Percentiles rank a stretch among this genome's conserved stretches.
phyloP scores from a whole-genome alignment of 1,140 invertebrate species.

The Liolophura sinensis region DNA sequence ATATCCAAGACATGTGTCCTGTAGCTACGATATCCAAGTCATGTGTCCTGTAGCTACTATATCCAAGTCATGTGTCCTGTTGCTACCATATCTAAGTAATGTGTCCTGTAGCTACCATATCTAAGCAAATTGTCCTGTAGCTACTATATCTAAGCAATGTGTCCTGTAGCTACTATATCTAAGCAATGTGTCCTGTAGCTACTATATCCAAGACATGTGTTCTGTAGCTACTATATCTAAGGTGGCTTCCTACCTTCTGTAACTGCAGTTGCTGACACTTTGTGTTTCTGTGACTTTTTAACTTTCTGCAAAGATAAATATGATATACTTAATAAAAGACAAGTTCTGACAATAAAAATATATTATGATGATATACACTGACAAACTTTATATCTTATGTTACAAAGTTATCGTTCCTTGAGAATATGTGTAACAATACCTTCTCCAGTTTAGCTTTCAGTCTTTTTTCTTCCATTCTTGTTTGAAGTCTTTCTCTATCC shows the following conservation, averaged over 20 bases:
- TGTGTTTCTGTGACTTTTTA: slow-evolving; percentile 62
- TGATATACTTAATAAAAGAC: background rate
- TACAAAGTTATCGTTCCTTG: background rate
- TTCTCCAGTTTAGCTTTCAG: slow-evolving; percentile 72
- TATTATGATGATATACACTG: background rate
- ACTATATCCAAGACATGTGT: no score
- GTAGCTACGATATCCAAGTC: no score
- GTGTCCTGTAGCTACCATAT: no score
- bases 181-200: no score
- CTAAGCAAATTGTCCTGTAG: no score
- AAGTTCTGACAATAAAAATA: background rate
- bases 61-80: no score
- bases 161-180: no score
- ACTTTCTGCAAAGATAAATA: slow-evolving; percentile 50
- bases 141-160: no score
- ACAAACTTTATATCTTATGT: background rate
- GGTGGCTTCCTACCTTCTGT: slow-evolving; percentile 10
- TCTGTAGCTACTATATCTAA: no score
- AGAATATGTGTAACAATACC: slow-evolving; percentile 8
- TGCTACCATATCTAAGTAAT: no score
- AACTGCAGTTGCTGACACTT: slow-evolving; percentile 20
- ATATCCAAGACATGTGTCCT: no score
- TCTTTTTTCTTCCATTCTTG: slow-evolving; percentile 72
- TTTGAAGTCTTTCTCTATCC: slow-evolving; percentile 33
- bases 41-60: no score